Base-by-base conservation (phyloP, 2,797 vertebrate species). In the Menidia menidia region DNA sequence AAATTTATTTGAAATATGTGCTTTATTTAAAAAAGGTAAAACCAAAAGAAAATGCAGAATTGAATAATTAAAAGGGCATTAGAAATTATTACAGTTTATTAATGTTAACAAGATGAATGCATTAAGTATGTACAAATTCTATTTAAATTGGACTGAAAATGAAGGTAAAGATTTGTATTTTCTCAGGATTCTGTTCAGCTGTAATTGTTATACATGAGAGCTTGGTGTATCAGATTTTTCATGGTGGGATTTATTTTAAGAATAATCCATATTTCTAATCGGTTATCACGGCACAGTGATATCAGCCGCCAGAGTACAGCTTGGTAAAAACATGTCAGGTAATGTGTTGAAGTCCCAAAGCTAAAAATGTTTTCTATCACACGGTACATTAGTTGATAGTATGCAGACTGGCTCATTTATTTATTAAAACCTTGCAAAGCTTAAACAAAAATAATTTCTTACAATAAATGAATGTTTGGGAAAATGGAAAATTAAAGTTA, bases 181-280 rank as follows among this genome's bases (percentile, higher is more conserved):
- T 64, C 25, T 64, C 51, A 55, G 51, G 30, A 54, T 45, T 18
- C 44, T 33, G 4, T 64, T 54, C 51, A 31, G 4, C 33, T 19
- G 10, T 16, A 7, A 33, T 43, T 31, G 33, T 12, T 18, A 45
- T 19, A 1, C 6, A 63, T 52, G 32, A 10, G 18, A n/a, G 33
- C 44, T 64, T 44, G 19, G 15, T 52, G 10, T 7, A 10, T 39
- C 7, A 52, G 31, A 44, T 16, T 13, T 51, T 43, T 15, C 25
- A 42, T 15, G 51, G 31, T 43, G 31, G 4, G 45, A n/a, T 55
- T 65, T 33, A 53, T 60, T 54, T 47, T 32, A 12, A 33, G 16
- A 12, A 39, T 7, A 39, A 39, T 7, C 7, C 4, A 7, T 7
- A 39, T 39, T 39, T 39, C 35, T 39, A 7, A 7, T 39, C 35